phyloP scores from a whole-genome alignment of 1,140 invertebrate species.

The Bathynomus jamesi region DNA sequence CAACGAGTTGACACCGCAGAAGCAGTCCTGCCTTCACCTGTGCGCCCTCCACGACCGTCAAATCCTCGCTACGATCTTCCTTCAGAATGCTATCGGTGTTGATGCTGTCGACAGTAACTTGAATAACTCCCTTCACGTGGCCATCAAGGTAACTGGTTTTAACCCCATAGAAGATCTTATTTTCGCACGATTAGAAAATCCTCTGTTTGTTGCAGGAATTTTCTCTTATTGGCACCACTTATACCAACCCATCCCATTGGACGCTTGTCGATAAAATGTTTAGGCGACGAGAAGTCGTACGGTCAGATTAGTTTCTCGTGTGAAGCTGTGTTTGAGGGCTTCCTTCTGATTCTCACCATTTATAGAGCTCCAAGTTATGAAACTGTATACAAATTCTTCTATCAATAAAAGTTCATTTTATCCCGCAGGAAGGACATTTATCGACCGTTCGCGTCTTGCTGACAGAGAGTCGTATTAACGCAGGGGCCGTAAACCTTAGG shows the following conservation, averaged over 20 bases:
- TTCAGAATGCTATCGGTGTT: slow-evolving; percentile 65
- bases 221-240: too few relatives aligned
- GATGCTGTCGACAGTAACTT: slow-evolving; percentile 73
- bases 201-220: too few relatives aligned
- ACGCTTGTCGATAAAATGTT: too few relatives aligned
- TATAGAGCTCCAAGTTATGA: too few relatives aligned
- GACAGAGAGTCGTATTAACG: slow-evolving; percentile 69
- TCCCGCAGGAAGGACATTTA: slow-evolving; percentile 64
- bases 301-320: too few relatives aligned
- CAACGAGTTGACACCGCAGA: slow-evolving; percentile 61
- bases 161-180: too few relatives aligned
- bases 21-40: slow-evolving; percentile 77
- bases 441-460: slow-evolving; percentile 68
- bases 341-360: too few relatives aligned
- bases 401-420: background rate
- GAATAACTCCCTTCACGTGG: slow-evolving; percentile 83
- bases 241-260: too few relatives aligned
- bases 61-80: slow-evolving; percentile 60
- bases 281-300: too few relatives aligned
- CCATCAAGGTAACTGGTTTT: slow-evolving; percentile 56
- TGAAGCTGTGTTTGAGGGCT: too few relatives aligned
- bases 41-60: slow-evolving; percentile 72
- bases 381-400: too few relatives aligned
- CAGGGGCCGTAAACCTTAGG: slow-evolving; percentile 72
- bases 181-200: too few relatives aligned